A percentile compares a stretch with the other conserved stretches of the same genome.
Conservation (phyloP, 2,888 invertebrate species). For the Dichetophora obliterata region DNA sequence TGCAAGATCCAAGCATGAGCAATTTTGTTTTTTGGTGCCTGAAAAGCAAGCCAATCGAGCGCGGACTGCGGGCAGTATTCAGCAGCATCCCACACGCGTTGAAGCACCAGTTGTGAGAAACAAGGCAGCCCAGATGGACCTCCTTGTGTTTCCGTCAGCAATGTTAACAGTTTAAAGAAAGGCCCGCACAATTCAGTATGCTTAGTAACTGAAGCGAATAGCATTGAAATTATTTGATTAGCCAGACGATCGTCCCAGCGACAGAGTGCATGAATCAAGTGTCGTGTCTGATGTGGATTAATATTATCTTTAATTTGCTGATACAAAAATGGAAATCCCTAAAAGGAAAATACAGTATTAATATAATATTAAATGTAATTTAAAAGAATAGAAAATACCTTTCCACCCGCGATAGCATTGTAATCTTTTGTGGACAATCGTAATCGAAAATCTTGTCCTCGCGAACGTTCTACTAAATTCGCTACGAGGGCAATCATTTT, state of each 20-base stretch:
- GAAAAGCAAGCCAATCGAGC: slow-evolving; percentile 90
- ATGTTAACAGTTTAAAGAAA: slow-evolving; percentile 91
- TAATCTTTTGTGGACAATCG: slow-evolving; percentile 84
- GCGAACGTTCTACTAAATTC: slow-evolving; percentile 87
- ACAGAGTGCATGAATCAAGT: slow-evolving; percentile 90
- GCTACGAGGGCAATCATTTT: slow-evolving; percentile 95
- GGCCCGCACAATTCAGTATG: slow-evolving; percentile 91
- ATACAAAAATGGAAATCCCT: slow-evolving; percentile 93
- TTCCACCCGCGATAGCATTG: slow-evolving; percentile 86
- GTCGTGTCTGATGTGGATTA: slow-evolving; percentile 91
- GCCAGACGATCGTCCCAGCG: slow-evolving; percentile 92
- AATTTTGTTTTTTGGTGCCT: slow-evolving; percentile 88
- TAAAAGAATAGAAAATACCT: slow-evolving; percentile 71
- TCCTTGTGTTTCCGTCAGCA: slow-evolving; percentile 86
- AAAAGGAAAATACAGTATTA: slow-evolving; percentile 38
- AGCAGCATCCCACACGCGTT: slow-evolving; percentile 90
- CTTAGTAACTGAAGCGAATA: slow-evolving; percentile 91
- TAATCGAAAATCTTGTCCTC: slow-evolving; percentile 81
- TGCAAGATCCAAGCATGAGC: slow-evolving; percentile 94
- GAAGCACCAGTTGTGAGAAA: slow-evolving; percentile 89
- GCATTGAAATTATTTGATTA: slow-evolving; percentile 88
- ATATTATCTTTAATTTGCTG: slow-evolving; percentile 95
- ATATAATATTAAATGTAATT: not conserved
- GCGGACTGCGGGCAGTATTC: slow-evolving; percentile 93
- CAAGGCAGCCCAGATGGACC: slow-evolving; percentile 86